Evolutionary conservation across 1,140 invertebrate species (phyloP), one percentile per base, ranked within the genome.

Genomic region (Pantala flavescens): DNA sequence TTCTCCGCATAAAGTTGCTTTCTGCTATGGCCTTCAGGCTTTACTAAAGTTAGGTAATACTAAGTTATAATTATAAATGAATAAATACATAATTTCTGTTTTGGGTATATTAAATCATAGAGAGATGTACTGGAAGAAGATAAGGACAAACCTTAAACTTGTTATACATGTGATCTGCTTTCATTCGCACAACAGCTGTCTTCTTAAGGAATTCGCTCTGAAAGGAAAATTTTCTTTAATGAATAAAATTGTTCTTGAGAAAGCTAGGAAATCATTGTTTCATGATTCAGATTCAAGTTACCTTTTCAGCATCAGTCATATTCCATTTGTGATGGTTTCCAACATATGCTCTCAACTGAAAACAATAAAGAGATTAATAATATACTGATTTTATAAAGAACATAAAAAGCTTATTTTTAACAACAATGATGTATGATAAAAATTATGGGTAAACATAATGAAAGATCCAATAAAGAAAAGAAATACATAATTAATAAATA

Each of bases 311-410:
- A 7, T 86, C 86, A 19, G 79, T 85, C 73, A 93, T 81, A 76
- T 89, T 88, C 92, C 92, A 93, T 21, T 88, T 84, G 19, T 84
- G 82, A 7, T 88, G 81, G 80, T 93, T 93, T 23, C 93, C 93
- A 49, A 93, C 86, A 81, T 93, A 93, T 43, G 86, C 84, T 43
- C 90, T 81, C 78, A 91, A 79, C 83, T 86, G 75, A 74, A 81
- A 82, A 21, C 75, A 74, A 42, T 23, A 71, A 78, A 75, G 80
- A 76, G 49, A 73, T 74, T n/a, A 74, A 49, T 21, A 23, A 21
- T 36, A 92, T 85, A 0, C 90, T 16, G 23, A 3, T n/a, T n/a
- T n/a, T n/a, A n/a, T n/a, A n/a, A n/a, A n/a, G n/a, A n/a, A n/a
- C n/a, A 5, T 3, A 73, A 24, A 36, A 36, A 36, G 28, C 28